A percentile compares a stretch with the other conserved stretches of the same genome.
phyloP scores from a whole-genome alignment of 2,113 vertebrate genomes.

The Lycocorax pyrrhopterus region DNA sequence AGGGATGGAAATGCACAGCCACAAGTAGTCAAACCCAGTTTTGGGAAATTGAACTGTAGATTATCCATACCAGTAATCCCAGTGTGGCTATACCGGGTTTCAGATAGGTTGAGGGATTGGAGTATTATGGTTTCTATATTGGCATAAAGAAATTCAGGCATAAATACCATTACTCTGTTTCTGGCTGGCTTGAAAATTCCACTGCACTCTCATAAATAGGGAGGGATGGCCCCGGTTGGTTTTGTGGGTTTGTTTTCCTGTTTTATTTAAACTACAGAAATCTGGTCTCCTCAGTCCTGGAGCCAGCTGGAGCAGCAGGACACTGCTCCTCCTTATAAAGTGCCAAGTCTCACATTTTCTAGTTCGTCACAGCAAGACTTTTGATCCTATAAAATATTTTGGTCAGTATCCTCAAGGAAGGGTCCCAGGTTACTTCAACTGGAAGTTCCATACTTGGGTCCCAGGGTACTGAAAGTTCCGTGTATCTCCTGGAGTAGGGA shows the following conservation, averaged over 20 bases:
- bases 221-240: neutral
- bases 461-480: fast-evolving
- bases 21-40: fast-evolving
- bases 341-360: neutral
- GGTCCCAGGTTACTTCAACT: neutral
- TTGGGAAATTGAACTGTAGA: neutral
- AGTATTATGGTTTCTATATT: neutral
- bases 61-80: neutral
- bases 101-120: neutral
- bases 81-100: fast-evolving
- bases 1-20: neutral
- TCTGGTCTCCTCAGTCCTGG: neutral
- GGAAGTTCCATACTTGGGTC: neutral
- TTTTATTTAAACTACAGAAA: neutral
- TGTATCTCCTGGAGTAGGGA: neutral
- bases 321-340: neutral
- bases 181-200: neutral
- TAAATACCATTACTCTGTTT: neutral
- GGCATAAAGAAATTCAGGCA: neutral
- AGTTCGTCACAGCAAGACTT: neutral
- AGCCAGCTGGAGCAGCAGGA: neutral
- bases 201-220: neutral
- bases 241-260: neutral
- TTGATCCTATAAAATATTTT: neutral
- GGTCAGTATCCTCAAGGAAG: neutral